Conservation (phyloP, 2,888 invertebrate genomes). For the Athalia rosae region DNA sequence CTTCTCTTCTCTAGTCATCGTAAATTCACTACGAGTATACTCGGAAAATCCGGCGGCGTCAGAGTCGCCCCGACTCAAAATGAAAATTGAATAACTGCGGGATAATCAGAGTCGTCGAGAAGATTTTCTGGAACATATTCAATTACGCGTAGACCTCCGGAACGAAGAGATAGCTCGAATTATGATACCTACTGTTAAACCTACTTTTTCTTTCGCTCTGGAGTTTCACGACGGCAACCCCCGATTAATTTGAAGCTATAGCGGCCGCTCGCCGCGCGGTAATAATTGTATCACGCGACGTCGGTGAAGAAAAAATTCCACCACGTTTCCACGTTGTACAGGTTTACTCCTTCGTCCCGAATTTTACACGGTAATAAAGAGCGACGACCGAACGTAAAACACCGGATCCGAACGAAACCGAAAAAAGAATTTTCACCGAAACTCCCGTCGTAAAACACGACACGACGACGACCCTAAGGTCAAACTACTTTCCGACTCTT, state of each 20-base stretch:
- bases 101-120: no score
- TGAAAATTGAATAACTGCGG: no score
- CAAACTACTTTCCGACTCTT: not conserved
- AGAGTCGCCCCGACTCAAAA: no score
- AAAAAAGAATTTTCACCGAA: conserved; percentile 1
- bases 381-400: not conserved
- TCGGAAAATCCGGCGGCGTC: no score
- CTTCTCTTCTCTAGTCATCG: no score
- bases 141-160: no score
- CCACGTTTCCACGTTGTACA: not conserved
- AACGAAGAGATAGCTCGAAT: no score
- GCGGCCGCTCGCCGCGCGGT: not conserved
- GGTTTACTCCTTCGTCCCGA: not conserved
- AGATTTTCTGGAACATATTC: no score
- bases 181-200: no score
- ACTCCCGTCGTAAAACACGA: not conserved
- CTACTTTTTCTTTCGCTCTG: no score
- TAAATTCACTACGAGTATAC: no score
- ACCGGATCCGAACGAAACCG: not conserved
- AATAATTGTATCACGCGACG: conserved; percentile 39
- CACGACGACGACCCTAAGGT: not conserved
- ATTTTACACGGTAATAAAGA: conserved; percentile 10
- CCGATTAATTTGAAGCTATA: conserved; percentile 13
- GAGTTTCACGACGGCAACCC: not conserved
- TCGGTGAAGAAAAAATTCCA: not conserved